These are phyloP conservation scores for Athetis lepigone DNA, from an alignment of 2,888 invertebrate species.

Conservation along the genomic window DNA sequence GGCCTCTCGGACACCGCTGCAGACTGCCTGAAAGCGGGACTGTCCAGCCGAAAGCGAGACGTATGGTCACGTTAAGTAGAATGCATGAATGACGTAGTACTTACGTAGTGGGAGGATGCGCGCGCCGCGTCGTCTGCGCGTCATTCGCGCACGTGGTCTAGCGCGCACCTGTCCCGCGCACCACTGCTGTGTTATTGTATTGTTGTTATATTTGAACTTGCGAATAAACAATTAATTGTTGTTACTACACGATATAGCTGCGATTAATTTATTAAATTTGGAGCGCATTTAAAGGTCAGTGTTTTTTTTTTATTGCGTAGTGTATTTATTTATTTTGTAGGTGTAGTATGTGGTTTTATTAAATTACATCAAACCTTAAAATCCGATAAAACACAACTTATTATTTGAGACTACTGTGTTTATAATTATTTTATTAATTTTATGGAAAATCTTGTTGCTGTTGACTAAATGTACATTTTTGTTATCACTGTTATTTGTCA, in stretches of 20 bases:
- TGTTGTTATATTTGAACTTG: conserved; percentile 20
- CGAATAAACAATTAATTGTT: background rate
- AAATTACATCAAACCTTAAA: conserved; percentile 4
- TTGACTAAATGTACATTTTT: no score
- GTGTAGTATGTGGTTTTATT: background rate
- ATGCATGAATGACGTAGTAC: conserved; percentile 39
- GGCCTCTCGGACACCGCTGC: no score
- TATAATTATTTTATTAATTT: no score
- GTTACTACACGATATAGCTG: conserved; percentile 7
- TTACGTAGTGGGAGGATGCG: conserved; percentile 64
- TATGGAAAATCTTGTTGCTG: no score
- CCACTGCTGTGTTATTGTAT: conserved; percentile 25
- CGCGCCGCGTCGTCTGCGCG: conserved; percentile 64
- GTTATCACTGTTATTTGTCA: no score
- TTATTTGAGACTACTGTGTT: no score
- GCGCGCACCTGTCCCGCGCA: conserved; percentile 47
- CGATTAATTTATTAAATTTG: conserved; percentile 21
- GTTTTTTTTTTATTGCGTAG: background rate
- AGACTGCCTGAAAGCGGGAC: no score
- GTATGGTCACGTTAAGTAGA: no score
- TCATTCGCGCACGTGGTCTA: conserved; percentile 61
- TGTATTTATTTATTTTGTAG: background rate
- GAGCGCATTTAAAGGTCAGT: conserved; percentile 53
- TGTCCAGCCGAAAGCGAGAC: no score
- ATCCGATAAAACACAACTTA: no score